Base-by-base conservation (phyloP, 2,113 vertebrate species). In the Meriones unguiculatus region DNA sequence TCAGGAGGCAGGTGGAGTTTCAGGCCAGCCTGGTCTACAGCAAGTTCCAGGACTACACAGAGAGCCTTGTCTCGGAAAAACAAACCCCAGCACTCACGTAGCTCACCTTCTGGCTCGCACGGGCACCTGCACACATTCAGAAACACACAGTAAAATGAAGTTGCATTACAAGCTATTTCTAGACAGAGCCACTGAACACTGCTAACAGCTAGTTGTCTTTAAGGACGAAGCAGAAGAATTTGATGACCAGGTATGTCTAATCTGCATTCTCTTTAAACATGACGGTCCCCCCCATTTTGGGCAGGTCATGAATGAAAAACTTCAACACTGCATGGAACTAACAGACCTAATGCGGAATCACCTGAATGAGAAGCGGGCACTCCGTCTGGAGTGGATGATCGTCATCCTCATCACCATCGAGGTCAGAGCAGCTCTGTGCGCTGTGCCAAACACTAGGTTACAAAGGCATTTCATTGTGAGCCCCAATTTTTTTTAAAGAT, bases 371-470 rank as follows among this genome's bases (percentile, higher is more conserved):
- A 99, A 99, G 97, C 99, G 99, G 62, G 96, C 99, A 0, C 98
- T 99, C 20, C 99, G 99, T 69, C 97, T 99, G 7, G 99, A 99
- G 97, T 99, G 99, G 99, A 99, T 99, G 99, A 99, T 99, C 1
- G 99, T 99, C 24, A 99, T 99, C 93, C 99, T 99, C 38, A 99
- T 99, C 97, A 99, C 99, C 35, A 99, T 99, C 20, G 99, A 99
- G 99, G 99, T 99, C 62, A 97, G 97, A 24, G 24, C 9, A 5
- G 94, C 95, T 52, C 35, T 24, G 15, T 5, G 18, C 0, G 6
- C 22, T n/a, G 28, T 28, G 2, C 0, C 35, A 6, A 3, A 18
- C 15, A 18, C 0, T 88, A 8, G 18, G 46, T 54, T n/a, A 17
- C 38, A 90, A 75, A 50, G 81, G 41, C 57, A 41, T 32, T 78